Percentiles rank a stretch among this genome's conserved stretches.
Evolutionary conservation across 1,140 invertebrate genomes (phyloP).

Genomic region (Nixonia krombeini): DNA sequence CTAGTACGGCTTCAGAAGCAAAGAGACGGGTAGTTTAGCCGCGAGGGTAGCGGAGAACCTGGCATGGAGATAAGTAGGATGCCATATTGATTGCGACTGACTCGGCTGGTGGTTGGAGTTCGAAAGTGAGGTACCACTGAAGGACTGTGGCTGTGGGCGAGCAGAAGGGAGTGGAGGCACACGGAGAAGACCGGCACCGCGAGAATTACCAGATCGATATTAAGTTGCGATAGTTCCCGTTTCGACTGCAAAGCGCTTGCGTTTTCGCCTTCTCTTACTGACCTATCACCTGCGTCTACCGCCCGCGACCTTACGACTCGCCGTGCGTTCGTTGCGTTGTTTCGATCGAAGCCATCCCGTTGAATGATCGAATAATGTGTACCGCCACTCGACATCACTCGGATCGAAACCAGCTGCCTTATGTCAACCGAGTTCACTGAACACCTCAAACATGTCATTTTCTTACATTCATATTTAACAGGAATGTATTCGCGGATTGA

Average conservation of each 20-base stretch:
- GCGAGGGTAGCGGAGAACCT: conserved; percentile 47
- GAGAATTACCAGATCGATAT: conserved; percentile 70
- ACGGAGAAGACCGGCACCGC: conserved; percentile 42
- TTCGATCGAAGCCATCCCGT: conserved; percentile 20
- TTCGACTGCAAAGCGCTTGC: conserved; percentile 63
- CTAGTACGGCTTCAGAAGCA: conserved; percentile 39
- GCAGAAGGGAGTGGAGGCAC: conserved; percentile 26
- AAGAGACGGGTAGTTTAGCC: conserved; percentile 31
- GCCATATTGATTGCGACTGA: conserved; percentile 68
- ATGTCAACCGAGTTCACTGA: neutral
- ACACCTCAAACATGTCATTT: too few relatives aligned
- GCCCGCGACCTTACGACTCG: conserved; percentile 49
- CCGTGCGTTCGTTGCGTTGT: conserved; percentile 18
- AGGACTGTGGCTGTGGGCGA: conserved; percentile 30
- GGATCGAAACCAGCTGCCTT: neutral
- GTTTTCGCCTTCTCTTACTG: conserved; percentile 46
- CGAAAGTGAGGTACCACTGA: conserved; percentile 59
- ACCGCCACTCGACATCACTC: neutral
- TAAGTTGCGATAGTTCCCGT: conserved; percentile 68
- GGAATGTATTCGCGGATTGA: too few relatives aligned
- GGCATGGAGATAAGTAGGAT: conserved; percentile 67
- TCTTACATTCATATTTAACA: too few relatives aligned
- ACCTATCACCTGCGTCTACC: conserved; percentile 51
- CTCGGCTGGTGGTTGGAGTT: conserved; percentile 57
- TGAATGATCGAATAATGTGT: conserved; percentile 13